Percentiles rank a stretch among this genome's conserved stretches.
These are phyloP conservation scores for Iguana delicatissima DNA, from an alignment of 2,797 vertebrate species.

Conservation along the genomic window DNA sequence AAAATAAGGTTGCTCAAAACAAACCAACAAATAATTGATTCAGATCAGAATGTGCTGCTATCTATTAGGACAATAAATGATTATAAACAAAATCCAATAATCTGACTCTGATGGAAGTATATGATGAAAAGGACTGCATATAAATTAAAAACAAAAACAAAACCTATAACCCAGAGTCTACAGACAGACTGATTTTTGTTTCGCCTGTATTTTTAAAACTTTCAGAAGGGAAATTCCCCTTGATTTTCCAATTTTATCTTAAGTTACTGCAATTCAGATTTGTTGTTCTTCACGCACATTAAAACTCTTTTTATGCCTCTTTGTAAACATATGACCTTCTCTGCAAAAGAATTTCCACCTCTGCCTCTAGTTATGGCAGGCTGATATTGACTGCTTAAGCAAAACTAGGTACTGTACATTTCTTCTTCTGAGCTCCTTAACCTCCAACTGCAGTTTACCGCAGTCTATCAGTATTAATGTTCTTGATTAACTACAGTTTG, in stretches of 20 bases:
- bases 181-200: neutral
- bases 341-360: constrained; percentile 11
- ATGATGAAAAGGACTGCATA: neutral
- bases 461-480: neutral
- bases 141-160: neutral
- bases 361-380: neutral
- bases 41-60: neutral
- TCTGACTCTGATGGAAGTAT: too few species aligned
- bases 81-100: neutral
- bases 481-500: neutral
- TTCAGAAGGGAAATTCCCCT: constrained; percentile 8
- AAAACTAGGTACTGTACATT: neutral
- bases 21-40: neutral
- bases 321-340: neutral
- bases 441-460: neutral
- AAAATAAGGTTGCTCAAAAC: neutral
- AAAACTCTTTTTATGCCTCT: neutral
- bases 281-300: constrained; percentile 11
- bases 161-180: neutral
- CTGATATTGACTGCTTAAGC: neutral
- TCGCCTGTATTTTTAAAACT: neutral
- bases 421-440: neutral
- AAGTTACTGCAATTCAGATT: constrained; percentile 29
- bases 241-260: constrained; percentile 43
- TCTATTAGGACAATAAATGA: neutral